Conservation (phyloP, 2,888 invertebrate genomes). For the Hypselothyrea guttata region DNA sequence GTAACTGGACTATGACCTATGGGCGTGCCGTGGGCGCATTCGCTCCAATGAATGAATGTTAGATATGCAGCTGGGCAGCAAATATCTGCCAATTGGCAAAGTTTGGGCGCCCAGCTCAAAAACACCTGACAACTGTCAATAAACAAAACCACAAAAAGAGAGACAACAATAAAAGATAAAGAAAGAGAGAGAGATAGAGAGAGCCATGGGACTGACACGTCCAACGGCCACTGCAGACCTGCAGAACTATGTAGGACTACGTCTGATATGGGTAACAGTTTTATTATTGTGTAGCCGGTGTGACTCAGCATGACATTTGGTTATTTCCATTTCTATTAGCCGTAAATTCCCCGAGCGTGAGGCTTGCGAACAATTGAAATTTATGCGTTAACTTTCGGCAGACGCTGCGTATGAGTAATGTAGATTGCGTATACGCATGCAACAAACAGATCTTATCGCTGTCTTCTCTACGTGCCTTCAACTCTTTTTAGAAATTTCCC, state of each 20-base stretch:
- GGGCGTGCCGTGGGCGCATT: conserved; percentile 8
- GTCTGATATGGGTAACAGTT: no score
- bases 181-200: not conserved
- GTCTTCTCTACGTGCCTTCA: not conserved
- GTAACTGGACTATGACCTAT: not conserved
- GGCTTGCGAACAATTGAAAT: conserved; percentile 44
- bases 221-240: conserved; percentile 10
- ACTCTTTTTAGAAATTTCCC: no score
- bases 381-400: conserved; percentile 37
- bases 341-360: conserved; percentile 22
- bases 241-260: no score
- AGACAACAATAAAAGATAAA: no score
- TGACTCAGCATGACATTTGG: conserved; percentile 65
- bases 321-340: conserved; percentile 64
- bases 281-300: conserved; percentile 17
- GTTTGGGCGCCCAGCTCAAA: conserved; percentile 42
- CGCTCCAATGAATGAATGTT: conserved; percentile 34
- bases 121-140: conserved; percentile 56
- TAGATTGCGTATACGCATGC: conserved; percentile 16
- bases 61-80: conserved; percentile 42
- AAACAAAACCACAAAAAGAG: not conserved
- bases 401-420: conserved; percentile 40
- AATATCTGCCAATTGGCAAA: conserved; percentile 37
- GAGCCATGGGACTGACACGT: conserved; percentile 17
- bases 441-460: conserved; percentile 10